phyloP scores from a whole-genome alignment of 2,888 invertebrate genomes.

The Drymonia ruficornis region DNA sequence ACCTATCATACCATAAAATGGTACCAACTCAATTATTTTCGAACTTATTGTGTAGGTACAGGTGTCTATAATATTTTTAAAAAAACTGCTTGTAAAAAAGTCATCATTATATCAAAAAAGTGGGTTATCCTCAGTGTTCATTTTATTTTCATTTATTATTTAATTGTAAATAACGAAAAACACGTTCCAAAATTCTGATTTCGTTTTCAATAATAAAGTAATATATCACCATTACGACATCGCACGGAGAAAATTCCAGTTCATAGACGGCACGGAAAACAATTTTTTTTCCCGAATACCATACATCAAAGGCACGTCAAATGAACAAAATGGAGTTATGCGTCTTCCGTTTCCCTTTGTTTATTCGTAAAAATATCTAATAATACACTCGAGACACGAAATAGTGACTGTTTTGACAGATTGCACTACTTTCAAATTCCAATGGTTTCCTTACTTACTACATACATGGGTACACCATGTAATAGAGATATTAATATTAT shows the following conservation, averaged over 20 bases:
- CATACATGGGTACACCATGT: too few relatives aligned
- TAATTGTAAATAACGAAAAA: not conserved
- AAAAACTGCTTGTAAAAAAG: too few relatives aligned
- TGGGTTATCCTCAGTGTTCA: too few relatives aligned
- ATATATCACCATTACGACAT: constrained; percentile 31
- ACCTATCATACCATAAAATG: too few relatives aligned
- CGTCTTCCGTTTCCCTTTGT: constrained; percentile 32
- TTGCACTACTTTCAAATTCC: too few relatives aligned
- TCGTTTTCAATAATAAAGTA: constrained; percentile 4
- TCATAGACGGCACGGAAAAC: constrained; percentile 24
- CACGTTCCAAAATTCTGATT: not conserved
- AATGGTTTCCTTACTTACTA: too few relatives aligned
- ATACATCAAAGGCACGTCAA: constrained; percentile 40
- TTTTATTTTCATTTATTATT: not conserved
- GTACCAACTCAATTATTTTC: too few relatives aligned
- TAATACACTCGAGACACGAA: constrained; percentile 10
- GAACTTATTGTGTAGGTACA: too few relatives aligned
- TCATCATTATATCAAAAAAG: too few relatives aligned
- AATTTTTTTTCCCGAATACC: constrained; percentile 33
- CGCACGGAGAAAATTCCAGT: constrained; percentile 24
- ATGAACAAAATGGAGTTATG: constrained; percentile 37
- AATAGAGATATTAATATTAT: too few relatives aligned
- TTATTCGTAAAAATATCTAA: constrained; percentile 30
- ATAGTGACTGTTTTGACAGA: not conserved
- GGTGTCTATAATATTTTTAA: too few relatives aligned